Base-by-base conservation (phyloP, 2,797 vertebrate species). In the Pteronotus mesoamericanus region DNA sequence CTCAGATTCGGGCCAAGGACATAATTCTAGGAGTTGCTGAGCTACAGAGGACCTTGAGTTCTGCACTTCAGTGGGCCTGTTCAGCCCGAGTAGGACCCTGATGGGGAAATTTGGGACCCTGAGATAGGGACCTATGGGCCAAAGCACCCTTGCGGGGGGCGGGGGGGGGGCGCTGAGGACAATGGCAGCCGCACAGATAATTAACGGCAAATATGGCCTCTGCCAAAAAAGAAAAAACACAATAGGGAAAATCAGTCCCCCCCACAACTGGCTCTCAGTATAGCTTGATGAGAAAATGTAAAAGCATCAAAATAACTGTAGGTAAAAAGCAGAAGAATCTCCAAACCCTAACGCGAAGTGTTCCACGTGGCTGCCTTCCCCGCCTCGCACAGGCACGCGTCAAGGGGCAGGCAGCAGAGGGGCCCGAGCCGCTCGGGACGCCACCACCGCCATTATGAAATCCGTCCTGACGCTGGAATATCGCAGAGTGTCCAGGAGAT, bases 261-360 rank as follows among this genome's bases (percentile, higher is more conserved):
- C 6, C 21, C 37, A 53, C 32, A 26, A 26, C 37, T 34, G 26
- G 1, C 32, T 53, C 2, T 66, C 32, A n/a, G 4, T 39, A 22
- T 69, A 78, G n/a, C 19, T 59, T 39, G 61, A 34, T 15, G 5
- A 85, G 21, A 39, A 53, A 77, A 34, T 64, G 22, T 12, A 37
- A 74, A 71, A 26, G 71, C 2, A 19, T 18, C 11, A 74, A 55
- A n/a, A 18, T 37, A 71, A n/a, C 5, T 68, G 18, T 37, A 19
- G 16, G 18, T 32, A 26, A 68, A 78, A 51, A n/a, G n/a, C 21
- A 37, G 12, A 39, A 59, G 21, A 29, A 15, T 16, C 32, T 89
- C 0, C 57, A 2, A 79, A 59, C 57, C 19, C 26, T 87, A 0
- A 2, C 9, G n/a, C n/a, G n/a, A n/a, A n/a, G n/a, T n/a, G n/a